phyloP scores from a whole-genome alignment of 2,113 vertebrate genomes.

The Rhynchopsitta pachyrhyncha region DNA sequence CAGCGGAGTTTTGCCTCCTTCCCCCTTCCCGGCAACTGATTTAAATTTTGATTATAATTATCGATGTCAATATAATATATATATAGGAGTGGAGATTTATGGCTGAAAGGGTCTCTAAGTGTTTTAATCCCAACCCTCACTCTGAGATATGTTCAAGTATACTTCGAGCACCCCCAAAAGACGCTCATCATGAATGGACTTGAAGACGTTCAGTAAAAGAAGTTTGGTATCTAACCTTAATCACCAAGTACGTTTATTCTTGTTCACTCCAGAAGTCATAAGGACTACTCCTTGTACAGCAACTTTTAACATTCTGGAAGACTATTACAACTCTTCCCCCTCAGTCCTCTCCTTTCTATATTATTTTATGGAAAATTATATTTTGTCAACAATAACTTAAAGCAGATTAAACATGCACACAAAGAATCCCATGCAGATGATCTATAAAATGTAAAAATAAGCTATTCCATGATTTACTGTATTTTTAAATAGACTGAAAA shows the following conservation, averaged over 20 bases:
- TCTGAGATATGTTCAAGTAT: neutral
- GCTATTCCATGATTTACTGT: neutral
- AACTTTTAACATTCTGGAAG: neutral
- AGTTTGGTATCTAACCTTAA: neutral
- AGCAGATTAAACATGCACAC: neutral
- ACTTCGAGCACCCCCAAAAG: neutral
- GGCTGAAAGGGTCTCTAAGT: neutral
- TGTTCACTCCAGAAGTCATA: neutral
- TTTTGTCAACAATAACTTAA: neutral
- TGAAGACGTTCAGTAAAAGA: neutral
- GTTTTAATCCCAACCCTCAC: neutral
- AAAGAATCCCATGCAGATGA: neutral
- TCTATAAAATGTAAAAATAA: neutral
- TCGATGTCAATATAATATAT: neutral
- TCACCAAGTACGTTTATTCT: fast-evolving
- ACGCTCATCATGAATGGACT: neutral
- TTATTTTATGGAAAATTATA: neutral
- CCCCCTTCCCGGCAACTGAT: neutral
- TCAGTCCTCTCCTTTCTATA: neutral
- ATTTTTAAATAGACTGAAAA: neutral
- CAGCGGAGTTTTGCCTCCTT: neutral
- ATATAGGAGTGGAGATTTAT: neutral
- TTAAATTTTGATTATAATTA: neutral
- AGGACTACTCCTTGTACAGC: neutral
- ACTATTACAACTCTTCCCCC: neutral